Evolutionary conservation across 2,113 vertebrate genomes (phyloP), one percentile per base, ranked within the genome.

Genomic region (Pardalotus punctatus): DNA sequence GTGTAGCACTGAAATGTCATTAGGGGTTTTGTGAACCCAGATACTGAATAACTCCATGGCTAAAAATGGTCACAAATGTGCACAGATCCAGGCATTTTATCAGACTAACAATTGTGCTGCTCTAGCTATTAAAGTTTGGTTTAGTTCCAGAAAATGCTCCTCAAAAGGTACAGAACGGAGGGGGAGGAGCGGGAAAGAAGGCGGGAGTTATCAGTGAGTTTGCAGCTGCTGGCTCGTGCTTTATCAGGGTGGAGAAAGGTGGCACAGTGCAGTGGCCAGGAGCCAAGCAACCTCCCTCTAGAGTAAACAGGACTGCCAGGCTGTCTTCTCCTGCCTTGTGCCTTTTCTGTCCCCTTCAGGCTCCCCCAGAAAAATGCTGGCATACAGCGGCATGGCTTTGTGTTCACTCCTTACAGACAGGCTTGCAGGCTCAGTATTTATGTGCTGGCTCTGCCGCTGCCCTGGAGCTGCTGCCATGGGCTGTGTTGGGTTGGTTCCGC

Each of bases 301-400:
- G 62, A 73, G 79, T 6, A 77, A 67, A 72, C 21, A n/a, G 38
- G 45, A 5, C 54, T 80, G 42, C 66, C 76, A 85, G 72, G 22
- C 54, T 51, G 9, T 27, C 45, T 83, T 54, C 48, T 78, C 13
- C 38, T 5, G 6, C 5, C 79, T 43, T 27, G 33, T 14, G 62
- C 50, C n/a, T 73, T 65, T 90, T 62, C 50, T 94, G 81, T 58
- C 29, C 58, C 27, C 50, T 40, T 91, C 47, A 38, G 66, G 27
- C 38, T 85, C 8, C 51, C 35, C 43, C 58, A 38, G 60, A 43
- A 42, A 79, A 56, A 19, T 10, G 21, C 70, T 91, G 81, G 53
- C 65, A 33, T 5, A 5, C 8, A 14, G 12, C 0, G 0, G 14
- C 5, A 3, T 4, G 25, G 11, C 8, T 54, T 45, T 13, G 51